Evolutionary conservation across 2,797 vertebrate species (phyloP).

Genomic region (Sebastolobus alascanus): DNA sequence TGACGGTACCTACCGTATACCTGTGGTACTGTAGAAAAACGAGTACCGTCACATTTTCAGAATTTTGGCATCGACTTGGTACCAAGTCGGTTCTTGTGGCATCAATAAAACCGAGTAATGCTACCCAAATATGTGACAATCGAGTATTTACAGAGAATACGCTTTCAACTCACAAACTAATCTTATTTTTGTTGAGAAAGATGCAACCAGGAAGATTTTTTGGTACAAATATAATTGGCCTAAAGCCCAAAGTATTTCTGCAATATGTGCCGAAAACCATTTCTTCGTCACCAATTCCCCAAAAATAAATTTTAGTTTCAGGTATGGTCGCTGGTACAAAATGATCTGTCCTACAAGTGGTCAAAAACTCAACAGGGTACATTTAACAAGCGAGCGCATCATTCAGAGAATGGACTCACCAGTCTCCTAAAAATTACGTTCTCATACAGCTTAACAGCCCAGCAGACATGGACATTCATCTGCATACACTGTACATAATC

Average conservation of each 20-base stretch:
- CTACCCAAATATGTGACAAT: background rate
- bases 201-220: background rate
- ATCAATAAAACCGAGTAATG: background rate
- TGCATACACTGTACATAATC: constrained; percentile 3
- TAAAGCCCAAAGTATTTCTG: background rate
- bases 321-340: background rate
- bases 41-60: too few relatives aligned
- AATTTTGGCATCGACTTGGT: too few relatives aligned
- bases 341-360: background rate
- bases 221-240: background rate
- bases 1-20: too few relatives aligned
- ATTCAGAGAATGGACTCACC: too few relatives aligned
- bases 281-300: background rate
- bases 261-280: background rate
- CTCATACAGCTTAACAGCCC: background rate
- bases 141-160: background rate
- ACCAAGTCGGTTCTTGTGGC: too few relatives aligned
- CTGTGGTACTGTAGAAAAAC: too few relatives aligned
- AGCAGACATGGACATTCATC: constrained; percentile 27
- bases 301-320: background rate
- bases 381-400: background rate
- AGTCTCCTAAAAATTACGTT: too few relatives aligned
- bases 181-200: background rate
- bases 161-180: background rate
- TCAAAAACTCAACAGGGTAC: background rate